Base-by-base conservation (phyloP, 2,797 vertebrate species). In the Mionectes olivaceus region DNA sequence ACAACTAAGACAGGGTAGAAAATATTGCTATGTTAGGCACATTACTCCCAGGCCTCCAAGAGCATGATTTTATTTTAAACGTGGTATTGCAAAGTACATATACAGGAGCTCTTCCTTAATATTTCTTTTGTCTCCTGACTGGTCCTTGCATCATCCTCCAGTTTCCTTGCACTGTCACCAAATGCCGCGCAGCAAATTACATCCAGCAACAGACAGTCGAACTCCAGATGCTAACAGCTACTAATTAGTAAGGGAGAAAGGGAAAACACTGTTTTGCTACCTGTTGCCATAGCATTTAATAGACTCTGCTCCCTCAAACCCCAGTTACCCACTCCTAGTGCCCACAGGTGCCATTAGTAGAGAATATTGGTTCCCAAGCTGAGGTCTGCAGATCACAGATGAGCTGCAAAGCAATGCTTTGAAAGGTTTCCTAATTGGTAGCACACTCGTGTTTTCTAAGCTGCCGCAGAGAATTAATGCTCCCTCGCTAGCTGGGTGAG, bases 251-350 rank as follows among this genome's bases (percentile, higher is more conserved):
- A 67, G 52, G 70, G 74, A 88, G 76, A 87, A 71, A 81, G 32
- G 52, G 59, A 93, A 52, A 94, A 61, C 4, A 5, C 52, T 84
- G 35, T 76, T 96, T 88, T 91, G 76, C 83, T 86, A 95, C 95
- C 92, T 95, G 88, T 93, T 96, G 80, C 89, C 95, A 93, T 93
- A 94, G 95, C 74, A 91, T 89, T 88, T 94, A 93, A 94, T 82
- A 83, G 83, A 93, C 24, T 86, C 85, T 67, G 43, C 61, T 93
- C 83, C 86, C 80, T 93, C 33, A 37, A 79, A 93, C 49, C 80
- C 73, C 78, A n/a, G 63, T 53, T 91, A 90, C 68, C 91, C 76
- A 71, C 57, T 50, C 79, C 83, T 78, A 69, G 73, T 5, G 10
- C 81, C 92, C 93, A 77, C 75, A 90, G 88, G 95, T 84, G 86